phyloP scores from a whole-genome alignment of 2,888 invertebrate genomes.

The Drosophila birchii region DNA sequence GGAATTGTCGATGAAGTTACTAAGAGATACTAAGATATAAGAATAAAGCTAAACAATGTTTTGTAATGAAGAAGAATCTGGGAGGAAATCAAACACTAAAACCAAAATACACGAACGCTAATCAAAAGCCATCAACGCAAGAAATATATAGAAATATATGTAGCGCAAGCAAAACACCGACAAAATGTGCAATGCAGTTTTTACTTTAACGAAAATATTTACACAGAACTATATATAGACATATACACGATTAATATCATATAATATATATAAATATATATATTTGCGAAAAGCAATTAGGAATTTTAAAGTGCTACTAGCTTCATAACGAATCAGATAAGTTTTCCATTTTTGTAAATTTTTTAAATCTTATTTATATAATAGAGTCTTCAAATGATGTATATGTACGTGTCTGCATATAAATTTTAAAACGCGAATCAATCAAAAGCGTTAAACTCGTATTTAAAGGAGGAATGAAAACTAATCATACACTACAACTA shows the following conservation, averaged over 20 bases:
- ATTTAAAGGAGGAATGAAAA: constrained; percentile 37
- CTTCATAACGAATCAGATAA: constrained; percentile 41
- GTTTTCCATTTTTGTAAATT: constrained; percentile 54
- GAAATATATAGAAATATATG: constrained; percentile 17
- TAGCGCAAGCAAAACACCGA: constrained; percentile 41
- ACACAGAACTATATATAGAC: constrained; percentile 21
- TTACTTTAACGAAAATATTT: constrained; percentile 70
- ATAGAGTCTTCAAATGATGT: constrained; percentile 22
- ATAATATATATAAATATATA: constrained; percentile 5
- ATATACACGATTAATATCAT: constrained; percentile 23
- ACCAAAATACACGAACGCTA: constrained; percentile 62
- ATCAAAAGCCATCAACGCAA: constrained; percentile 57
- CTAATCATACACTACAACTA: constrained; percentile 58
- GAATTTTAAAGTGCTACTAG: constrained; percentile 48
- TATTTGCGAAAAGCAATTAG: constrained; percentile 32
- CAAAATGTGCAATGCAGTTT: constrained; percentile 80
- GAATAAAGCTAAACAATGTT: constrained; percentile 29
- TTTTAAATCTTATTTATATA: constrained; percentile 37
- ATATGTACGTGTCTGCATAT: constrained; percentile 27
- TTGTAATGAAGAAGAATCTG: constrained; percentile 7
- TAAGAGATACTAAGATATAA: constrained; percentile 39
- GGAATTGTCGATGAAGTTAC: constrained; percentile 75
- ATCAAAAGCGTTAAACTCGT: constrained; percentile 42
- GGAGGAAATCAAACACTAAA: constrained; percentile 63
- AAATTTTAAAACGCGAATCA: constrained; percentile 35